Base-by-base conservation (phyloP, 2,113 vertebrate genomes). In the Ginglymostoma cirratum region DNA sequence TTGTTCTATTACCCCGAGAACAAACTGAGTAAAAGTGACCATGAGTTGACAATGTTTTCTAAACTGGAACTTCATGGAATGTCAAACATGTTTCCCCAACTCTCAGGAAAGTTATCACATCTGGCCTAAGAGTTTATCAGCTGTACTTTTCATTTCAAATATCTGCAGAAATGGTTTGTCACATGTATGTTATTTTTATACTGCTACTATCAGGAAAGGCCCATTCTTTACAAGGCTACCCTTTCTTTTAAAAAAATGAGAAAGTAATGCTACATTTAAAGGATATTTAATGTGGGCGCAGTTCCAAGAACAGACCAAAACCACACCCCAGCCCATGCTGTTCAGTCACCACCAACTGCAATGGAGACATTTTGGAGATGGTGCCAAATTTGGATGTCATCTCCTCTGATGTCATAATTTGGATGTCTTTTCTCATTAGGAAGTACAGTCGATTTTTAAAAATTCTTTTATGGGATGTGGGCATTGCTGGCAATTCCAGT, bases 161-260 rank as follows among this genome's bases (percentile, higher is more conserved):
- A 70, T 48, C 42, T 95, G 94, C 45, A 72, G 52, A 95, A 95
- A 34, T 1, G 7, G 23, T 95, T 95, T 95, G 69, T 72, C 69
- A 95, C 94, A 72, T 95, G 67, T 5, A 17, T 27, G 12, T 95
- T 95, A 76, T 72, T 95, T 76, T 95, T 95, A 95, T 23, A 95
- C 67, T 70, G 42, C 48, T 95, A 95, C 48, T 67, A 48, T 45
- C 30, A 67, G 72, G 61, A 72, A 92, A 92, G 61, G 61, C 34
- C n/a, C 55, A 66, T n/a, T 61, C 61, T 93, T 93, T 38, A 66
- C 15, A 92, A 65, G 34, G 30, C 52, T 92, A 66, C 55, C 12
- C 55, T 65, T 30, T 24, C 38, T 38, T 42, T 69, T 14, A 15
- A 95, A 72, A 12, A 61, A 12, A 61, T 61, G 14, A 4, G 67